Conservation (phyloP, 1,140 invertebrate genomes). For the Aleiodes sp. region DNA sequence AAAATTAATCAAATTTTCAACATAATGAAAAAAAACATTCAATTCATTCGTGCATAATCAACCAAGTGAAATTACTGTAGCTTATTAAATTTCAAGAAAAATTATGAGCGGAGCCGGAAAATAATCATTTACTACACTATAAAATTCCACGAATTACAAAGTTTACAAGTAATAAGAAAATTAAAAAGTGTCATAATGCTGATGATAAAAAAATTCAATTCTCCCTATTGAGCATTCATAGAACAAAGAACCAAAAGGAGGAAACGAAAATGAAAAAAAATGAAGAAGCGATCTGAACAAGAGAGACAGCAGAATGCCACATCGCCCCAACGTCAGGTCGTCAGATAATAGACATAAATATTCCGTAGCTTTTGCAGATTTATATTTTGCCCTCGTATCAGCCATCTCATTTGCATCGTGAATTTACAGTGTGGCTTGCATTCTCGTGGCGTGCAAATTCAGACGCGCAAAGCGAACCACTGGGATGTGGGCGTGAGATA, state of each 20-base stretch:
- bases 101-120: no score
- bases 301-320: slow-evolving; percentile 8
- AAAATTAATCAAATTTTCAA: no score
- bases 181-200: no score
- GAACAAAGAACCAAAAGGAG: neutral
- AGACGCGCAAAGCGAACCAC: slow-evolving; percentile 13
- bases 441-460: slow-evolving; percentile 31
- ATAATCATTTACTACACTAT: no score
- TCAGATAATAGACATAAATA: slow-evolving; percentile 65
- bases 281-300: neutral
- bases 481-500: neutral
- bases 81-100: no score
- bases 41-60: no score
- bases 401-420: slow-evolving; percentile 63
- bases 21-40: no score
- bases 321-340: neutral
- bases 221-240: no score
- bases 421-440: slow-evolving; percentile 55
- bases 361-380: slow-evolving; percentile 59
- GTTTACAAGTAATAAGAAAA: no score
- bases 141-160: no score
- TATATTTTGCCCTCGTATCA: slow-evolving; percentile 62
- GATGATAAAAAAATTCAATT: no score
- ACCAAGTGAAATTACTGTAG: no score
- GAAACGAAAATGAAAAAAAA: neutral